Base-by-base conservation (phyloP, 2,797 vertebrate species). In the Betta splendens region DNA sequence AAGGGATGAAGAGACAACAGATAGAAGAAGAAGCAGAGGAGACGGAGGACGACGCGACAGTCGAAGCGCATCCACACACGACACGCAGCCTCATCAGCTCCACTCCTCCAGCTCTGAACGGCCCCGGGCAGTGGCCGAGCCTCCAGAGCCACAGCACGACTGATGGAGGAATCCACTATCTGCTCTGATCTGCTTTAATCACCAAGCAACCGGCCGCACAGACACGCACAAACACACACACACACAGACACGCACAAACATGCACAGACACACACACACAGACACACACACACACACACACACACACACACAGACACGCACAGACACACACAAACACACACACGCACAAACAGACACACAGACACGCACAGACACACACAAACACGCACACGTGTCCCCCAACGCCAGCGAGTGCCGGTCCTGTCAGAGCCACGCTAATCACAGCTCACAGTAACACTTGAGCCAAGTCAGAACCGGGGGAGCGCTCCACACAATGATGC, bases 151-250 rank as follows among this genome's bases (percentile, higher is more conserved):
- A 53, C 61, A 57, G 54, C 64, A 44, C 75, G 62, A 50, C 77
- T 75, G 82, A 75, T 84, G 79, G 69, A 72, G 69, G 86, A 86
- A 78, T 65, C 55, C 72, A 50, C 73, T 87, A 84, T 86, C 87
- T 85, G 16, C 31, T 80, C 78, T 80, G 83, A 88, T 87, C 69
- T 77, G 71, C 70, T 83, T 85, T 89, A 79, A 88, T 89, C 86
- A 87, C 64, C 77, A 56, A 81, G 73, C 79, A 85, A 72, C 71
- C 70, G 35, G 69, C 64, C 47, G 31, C 69, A 31, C 47, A 44
- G 57, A 29, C 48, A 35, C 67, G 79, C 63, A 80, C 75, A 81
- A 77, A 73, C 72, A 69, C 40, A 58, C 57, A 65, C 81, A 69
- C 75, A 77, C 79, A 60, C 77, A 44, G 57, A 29, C 48, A 35